These are phyloP conservation scores for Colistium nudipinnis DNA, from an alignment of 2,113 vertebrate species.

Conservation along the genomic window DNA sequence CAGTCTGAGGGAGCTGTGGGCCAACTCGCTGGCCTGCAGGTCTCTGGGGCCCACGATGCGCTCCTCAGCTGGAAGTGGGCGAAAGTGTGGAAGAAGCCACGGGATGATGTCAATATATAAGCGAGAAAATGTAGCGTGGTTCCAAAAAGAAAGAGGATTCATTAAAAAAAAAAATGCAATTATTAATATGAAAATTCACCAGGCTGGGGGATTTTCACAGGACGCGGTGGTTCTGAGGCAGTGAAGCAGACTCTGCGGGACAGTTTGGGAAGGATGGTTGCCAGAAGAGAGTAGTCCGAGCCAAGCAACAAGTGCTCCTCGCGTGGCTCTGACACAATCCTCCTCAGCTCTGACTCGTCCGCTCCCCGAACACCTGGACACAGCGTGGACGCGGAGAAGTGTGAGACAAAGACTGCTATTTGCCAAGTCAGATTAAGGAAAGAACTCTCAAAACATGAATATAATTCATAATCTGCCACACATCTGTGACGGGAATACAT, in stretches of 20 bases:
- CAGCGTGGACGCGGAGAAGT: not conserved
- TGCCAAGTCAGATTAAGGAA: not conserved
- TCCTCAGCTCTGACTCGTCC: slow-evolving; percentile 80
- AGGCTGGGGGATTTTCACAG: slow-evolving; percentile 64
- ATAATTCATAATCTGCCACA: not conserved
- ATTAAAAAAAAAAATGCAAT: slow-evolving; percentile 29
- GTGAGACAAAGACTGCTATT: not conserved
- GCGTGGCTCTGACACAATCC: slow-evolving; percentile 81
- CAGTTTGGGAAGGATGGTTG: slow-evolving; percentile 79
- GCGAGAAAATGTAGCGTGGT: not conserved
- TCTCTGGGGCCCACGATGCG: slow-evolving; percentile 82
- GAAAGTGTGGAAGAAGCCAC: not conserved
- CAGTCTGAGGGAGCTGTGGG: slow-evolving; percentile 85
- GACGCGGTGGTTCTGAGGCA: slow-evolving; percentile 85
- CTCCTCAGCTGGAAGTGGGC: slow-evolving; percentile 68
- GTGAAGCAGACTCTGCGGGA: slow-evolving; percentile 86
- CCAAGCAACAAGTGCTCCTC: slow-evolving; percentile 83
- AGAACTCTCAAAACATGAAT: not conserved
- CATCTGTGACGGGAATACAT: not conserved
- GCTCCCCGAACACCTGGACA: slow-evolving; percentile 82
- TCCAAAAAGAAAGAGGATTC: not conserved
- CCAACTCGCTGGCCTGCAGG: slow-evolving; percentile 81
- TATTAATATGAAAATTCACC: slow-evolving; percentile 72
- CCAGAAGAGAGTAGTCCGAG: slow-evolving; percentile 80
- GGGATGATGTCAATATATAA: not conserved